phyloP scores from a whole-genome alignment of 2,113 vertebrate genomes.

The Archocentrus centrarchus region DNA sequence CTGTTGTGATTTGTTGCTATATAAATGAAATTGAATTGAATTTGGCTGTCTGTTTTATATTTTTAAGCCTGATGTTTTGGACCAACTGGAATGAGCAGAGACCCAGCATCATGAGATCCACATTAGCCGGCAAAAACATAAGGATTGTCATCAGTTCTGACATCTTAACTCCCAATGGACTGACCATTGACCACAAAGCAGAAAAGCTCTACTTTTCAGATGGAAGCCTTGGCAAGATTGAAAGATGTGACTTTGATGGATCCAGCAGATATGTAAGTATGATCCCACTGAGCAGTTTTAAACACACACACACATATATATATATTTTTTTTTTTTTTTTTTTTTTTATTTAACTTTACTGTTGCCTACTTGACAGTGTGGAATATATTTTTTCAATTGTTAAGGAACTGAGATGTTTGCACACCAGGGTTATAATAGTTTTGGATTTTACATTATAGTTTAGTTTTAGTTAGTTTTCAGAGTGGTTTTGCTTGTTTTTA shows the following conservation, averaged over 20 bases:
- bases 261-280: slow-evolving; percentile 93
- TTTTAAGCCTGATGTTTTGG: slow-evolving; percentile 96
- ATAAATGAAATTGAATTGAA: too few species aligned
- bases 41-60: slow-evolving; percentile 6
- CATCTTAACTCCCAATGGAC: slow-evolving; percentile 94
- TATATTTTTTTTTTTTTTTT: too few species aligned
- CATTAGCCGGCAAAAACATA: slow-evolving; percentile 90
- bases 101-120: slow-evolving; percentile 97
- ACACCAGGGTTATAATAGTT: too few species aligned
- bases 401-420: too few species aligned
- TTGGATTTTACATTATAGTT: too few species aligned
- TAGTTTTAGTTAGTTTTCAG: too few species aligned
- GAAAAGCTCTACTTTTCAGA: slow-evolving; percentile 99
- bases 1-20: too few species aligned
- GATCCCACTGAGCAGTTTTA: neutral
- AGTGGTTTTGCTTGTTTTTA: too few species aligned
- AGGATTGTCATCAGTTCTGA: slow-evolving; percentile 91
- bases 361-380: too few species aligned
- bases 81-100: slow-evolving; percentile 99
- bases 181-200: slow-evolving; percentile 93
- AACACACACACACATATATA: too few species aligned
- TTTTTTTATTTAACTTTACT: too few species aligned
- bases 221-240: slow-evolving; percentile 94
- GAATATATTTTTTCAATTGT: too few species aligned
- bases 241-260: slow-evolving; percentile 96